Conservation (phyloP, 2,113 vertebrate genomes). For the Callospermophilus lateralis region DNA sequence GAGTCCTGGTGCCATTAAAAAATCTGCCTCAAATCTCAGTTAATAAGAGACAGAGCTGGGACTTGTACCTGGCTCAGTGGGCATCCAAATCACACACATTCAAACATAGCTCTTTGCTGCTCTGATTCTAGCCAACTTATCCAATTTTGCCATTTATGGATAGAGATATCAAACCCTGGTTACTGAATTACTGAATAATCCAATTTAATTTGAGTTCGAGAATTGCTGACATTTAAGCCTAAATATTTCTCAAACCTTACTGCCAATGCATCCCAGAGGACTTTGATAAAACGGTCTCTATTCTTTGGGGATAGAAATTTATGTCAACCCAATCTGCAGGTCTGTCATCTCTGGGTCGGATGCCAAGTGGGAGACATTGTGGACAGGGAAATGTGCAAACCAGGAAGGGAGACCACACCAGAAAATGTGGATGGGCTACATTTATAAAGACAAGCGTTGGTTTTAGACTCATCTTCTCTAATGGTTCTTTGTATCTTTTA, state of each 20-base stretch:
- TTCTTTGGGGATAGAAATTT: slow-evolving; percentile 54
- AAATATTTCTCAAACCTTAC: slow-evolving; percentile 57
- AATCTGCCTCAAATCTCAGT: not conserved
- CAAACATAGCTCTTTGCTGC: not conserved
- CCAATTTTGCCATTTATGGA: slow-evolving; percentile 35
- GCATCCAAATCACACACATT: not conserved
- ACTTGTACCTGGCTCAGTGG: not conserved
- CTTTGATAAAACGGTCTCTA: slow-evolving; percentile 53
- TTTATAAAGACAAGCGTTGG: not conserved
- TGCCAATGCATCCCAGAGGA: slow-evolving; percentile 35
- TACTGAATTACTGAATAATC: slow-evolving; percentile 17
- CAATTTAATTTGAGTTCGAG: slow-evolving; percentile 55
- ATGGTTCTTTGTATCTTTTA: not conserved
- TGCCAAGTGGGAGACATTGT: not conserved
- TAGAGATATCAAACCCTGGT: slow-evolving; percentile 36
- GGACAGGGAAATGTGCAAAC: not conserved
- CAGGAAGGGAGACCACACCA: not conserved
- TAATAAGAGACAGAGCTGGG: not conserved
- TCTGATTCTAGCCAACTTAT: not conserved
- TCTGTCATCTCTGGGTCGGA: slow-evolving; percentile 4
- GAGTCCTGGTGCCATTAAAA: not conserved
- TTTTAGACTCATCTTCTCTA: not conserved
- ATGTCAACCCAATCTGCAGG: slow-evolving; percentile 2
- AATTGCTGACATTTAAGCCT: slow-evolving; percentile 53
- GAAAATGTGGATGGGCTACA: not conserved